A percentile compares a stretch with the other conserved stretches of the same genome.
These are phyloP conservation scores for Osmerus mordax DNA, from an alignment of 2,113 vertebrate genomes.

Conservation along the genomic window DNA sequence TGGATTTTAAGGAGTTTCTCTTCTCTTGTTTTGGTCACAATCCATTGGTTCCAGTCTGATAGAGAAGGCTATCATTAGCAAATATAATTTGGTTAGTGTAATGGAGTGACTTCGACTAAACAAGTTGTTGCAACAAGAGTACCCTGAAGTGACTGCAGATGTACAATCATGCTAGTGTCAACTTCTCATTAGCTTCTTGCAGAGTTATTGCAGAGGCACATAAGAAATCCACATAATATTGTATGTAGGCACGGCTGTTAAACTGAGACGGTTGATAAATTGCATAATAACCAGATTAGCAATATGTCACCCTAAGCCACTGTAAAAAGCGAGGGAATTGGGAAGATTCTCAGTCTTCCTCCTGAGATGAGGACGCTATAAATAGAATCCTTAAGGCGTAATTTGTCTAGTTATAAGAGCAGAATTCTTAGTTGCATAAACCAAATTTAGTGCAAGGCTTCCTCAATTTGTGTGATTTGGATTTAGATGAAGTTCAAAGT, in stretches of 20 bases:
- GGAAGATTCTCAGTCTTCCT: slow-evolving; percentile 63
- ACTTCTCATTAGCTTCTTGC: slow-evolving; percentile 69
- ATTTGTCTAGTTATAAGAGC: slow-evolving; percentile 63
- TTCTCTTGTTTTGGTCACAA: slow-evolving; percentile 52
- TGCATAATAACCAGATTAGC: slow-evolving; percentile 78
- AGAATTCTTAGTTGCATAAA: background rate
- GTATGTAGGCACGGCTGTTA: slow-evolving; percentile 53
- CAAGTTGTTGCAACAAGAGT: slow-evolving; percentile 67
- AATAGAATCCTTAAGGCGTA: slow-evolving; percentile 73
- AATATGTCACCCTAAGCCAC: slow-evolving; percentile 76
- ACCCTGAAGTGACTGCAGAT: slow-evolving; percentile 67
- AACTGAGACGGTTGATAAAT: slow-evolving; percentile 70
- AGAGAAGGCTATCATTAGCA: slow-evolving; percentile 54
- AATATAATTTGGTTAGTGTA: slow-evolving; percentile 67
- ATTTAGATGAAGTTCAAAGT: no score
- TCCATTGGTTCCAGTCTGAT: slow-evolving; percentile 50
- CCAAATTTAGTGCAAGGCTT: background rate
- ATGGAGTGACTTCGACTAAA: slow-evolving; percentile 72
- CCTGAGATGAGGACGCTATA: slow-evolving; percentile 72
- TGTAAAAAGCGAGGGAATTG: slow-evolving; percentile 70
- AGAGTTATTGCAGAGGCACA: slow-evolving; percentile 65
- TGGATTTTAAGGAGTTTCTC: slow-evolving; percentile 34
- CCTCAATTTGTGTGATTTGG: no score
- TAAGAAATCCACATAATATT: slow-evolving; percentile 64
- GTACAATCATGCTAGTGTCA: slow-evolving; percentile 54